phyloP scores from a whole-genome alignment of 2,113 vertebrate genomes.

The Nesoenas mayeri region DNA sequence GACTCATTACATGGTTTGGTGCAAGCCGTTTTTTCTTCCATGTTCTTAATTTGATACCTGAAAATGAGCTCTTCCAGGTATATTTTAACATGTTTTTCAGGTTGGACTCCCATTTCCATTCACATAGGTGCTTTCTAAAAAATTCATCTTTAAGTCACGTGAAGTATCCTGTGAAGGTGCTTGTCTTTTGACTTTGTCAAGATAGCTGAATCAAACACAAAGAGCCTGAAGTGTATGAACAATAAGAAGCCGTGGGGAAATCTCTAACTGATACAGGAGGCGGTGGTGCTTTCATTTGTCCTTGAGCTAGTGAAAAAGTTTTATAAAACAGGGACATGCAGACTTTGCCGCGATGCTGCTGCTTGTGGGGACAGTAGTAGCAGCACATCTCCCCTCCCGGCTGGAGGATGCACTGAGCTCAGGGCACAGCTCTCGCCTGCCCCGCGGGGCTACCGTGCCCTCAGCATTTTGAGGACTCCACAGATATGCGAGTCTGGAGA shows the following conservation, averaged over 20 bases:
- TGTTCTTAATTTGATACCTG: neutral
- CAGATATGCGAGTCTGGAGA: neutral
- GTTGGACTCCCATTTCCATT: neutral
- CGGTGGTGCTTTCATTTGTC: neutral
- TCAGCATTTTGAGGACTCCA: neutral
- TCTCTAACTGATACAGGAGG: neutral
- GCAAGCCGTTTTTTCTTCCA: neutral
- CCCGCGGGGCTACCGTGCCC: accelerated
- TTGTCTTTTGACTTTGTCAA: neutral
- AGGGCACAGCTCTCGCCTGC: neutral
- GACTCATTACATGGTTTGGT: neutral
- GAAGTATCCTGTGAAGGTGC: neutral
- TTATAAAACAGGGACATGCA: neutral
- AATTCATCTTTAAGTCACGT: neutral
- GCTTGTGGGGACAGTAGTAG: neutral
- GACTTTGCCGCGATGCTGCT: neutral
- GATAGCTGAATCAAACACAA: neutral
- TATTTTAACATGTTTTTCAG: neutral
- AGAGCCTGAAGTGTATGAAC: neutral
- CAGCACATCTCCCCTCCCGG: neutral
- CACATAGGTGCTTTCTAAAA: neutral
- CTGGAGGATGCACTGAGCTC: neutral
- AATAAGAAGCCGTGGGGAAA: neutral
- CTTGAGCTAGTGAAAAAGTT: neutral
- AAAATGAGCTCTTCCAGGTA: neutral